phyloP scores from a whole-genome alignment of 2,888 invertebrate genomes.

The Arenicola marina region DNA sequence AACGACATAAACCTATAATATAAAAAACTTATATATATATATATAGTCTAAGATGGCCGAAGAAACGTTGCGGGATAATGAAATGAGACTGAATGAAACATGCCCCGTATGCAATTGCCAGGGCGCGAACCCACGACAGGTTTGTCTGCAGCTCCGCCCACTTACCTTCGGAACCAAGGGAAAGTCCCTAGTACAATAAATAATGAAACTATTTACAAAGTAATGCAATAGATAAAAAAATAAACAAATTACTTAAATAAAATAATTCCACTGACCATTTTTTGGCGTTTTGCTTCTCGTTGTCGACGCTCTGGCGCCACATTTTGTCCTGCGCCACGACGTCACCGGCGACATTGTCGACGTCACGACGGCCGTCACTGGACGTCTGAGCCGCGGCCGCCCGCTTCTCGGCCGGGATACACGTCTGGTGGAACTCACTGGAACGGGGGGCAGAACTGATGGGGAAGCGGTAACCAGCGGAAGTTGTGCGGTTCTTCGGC shows the following conservation, averaged over 20 bases:
- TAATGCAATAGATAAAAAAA: background rate
- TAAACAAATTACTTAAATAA: background rate
- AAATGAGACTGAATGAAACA: too few species aligned
- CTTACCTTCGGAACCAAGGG: background rate
- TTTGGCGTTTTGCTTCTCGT: background rate
- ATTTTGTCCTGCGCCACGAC: constrained; percentile 3
- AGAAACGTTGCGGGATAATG: too few species aligned
- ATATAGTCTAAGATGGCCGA: too few species aligned
- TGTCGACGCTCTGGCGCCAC: constrained; percentile 6
- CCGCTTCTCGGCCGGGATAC: background rate
- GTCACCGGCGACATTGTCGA: background rate
- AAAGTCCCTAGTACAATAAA: background rate
- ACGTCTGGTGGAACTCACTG: constrained; percentile 1
- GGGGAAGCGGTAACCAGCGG: constrained; percentile 3
- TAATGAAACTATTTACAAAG: background rate
- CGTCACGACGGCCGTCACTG: background rate
- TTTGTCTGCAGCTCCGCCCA: too few species aligned
- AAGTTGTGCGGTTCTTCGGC: background rate
- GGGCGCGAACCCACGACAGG: too few species aligned
- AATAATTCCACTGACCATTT: background rate
- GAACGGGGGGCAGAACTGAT: background rate
- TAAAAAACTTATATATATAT: too few species aligned
- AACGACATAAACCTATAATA: too few species aligned
- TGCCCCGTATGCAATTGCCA: too few species aligned
- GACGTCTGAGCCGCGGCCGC: background rate